Evolutionary conservation across 1,140 invertebrate genomes (phyloP).

Genomic region (Cydia pomonella): DNA sequence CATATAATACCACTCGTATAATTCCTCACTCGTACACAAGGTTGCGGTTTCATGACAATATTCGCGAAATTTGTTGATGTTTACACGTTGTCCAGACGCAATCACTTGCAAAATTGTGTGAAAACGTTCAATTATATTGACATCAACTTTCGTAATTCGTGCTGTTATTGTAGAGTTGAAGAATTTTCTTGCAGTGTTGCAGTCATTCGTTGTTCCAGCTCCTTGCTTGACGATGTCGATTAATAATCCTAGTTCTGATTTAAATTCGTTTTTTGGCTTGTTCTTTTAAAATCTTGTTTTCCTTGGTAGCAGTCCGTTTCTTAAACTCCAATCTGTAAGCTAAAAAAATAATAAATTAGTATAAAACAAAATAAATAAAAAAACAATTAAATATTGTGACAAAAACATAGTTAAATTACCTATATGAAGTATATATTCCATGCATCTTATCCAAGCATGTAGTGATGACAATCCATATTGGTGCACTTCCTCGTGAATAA

Average conservation of each 20-base stretch:
- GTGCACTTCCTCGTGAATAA: conserved; percentile 39
- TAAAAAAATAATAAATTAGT: conserved; percentile 31
- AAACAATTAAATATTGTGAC: no score
- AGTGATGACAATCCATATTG: conserved; percentile 58
- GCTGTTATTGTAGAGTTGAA: conserved; percentile 51
- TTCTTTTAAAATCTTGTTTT: conserved; percentile 33
- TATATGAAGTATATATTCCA: conserved; percentile 49
- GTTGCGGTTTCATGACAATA: no score
- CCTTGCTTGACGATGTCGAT: conserved; percentile 45
- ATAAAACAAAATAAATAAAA: no score
- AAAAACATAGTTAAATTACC: no score
- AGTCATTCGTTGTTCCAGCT: conserved; percentile 62
- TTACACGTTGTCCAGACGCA: no score
- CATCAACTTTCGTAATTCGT: conserved; percentile 52
- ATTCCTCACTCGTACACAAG: no score
- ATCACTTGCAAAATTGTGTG: no score
- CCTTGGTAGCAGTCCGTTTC: conserved; percentile 36
- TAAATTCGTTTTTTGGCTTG: conserved; percentile 44
- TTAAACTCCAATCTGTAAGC: conserved; percentile 53
- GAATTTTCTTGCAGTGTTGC: conserved; percentile 62
- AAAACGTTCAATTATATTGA: no score
- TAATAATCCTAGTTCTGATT: conserved; percentile 47
- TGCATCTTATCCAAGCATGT: conserved; percentile 65
- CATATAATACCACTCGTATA: no score
- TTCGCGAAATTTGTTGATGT: no score